A percentile compares a stretch with the other conserved stretches of the same genome.
phyloP scores from a whole-genome alignment of 1,140 invertebrate species.

The Nebria ingens region DNA sequence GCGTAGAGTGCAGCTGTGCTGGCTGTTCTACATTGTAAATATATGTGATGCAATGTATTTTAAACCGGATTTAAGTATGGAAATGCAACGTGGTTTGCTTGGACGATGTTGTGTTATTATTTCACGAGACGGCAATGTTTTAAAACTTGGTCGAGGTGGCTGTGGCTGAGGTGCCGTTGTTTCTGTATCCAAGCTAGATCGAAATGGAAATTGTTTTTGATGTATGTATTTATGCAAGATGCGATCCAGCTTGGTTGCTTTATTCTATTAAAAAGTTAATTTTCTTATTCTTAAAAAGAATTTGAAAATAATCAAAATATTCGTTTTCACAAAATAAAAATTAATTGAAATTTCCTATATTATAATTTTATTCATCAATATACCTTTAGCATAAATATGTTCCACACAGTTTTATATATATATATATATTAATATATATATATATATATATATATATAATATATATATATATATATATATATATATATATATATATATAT shows the following conservation, averaged over 20 bases:
- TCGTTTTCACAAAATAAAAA: too few relatives aligned
- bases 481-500: too few relatives aligned
- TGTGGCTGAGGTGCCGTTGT: background rate
- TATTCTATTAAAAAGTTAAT: conserved; percentile 6
- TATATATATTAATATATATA: too few relatives aligned
- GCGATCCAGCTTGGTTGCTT: conserved; percentile 1
- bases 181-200: background rate
- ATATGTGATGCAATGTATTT: too few relatives aligned
- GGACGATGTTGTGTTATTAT: background rate
- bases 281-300: conserved; percentile 4
- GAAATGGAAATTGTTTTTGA: conserved; percentile 6
- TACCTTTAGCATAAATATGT: too few relatives aligned
- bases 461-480: too few relatives aligned
- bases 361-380: too few relatives aligned
- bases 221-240: conserved; percentile 9
- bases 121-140: background rate
- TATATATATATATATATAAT: too few relatives aligned
- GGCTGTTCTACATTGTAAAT: too few relatives aligned
- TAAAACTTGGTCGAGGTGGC: background rate
- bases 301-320: background rate
- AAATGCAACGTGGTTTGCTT: background rate
- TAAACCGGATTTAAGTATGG: conserved; percentile 5
- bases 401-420: too few relatives aligned
- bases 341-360: too few relatives aligned
- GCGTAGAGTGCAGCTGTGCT: too few relatives aligned